Evolutionary conservation across 2,113 vertebrate genomes (phyloP).

Genomic region (Podocnemis expansa): DNA sequence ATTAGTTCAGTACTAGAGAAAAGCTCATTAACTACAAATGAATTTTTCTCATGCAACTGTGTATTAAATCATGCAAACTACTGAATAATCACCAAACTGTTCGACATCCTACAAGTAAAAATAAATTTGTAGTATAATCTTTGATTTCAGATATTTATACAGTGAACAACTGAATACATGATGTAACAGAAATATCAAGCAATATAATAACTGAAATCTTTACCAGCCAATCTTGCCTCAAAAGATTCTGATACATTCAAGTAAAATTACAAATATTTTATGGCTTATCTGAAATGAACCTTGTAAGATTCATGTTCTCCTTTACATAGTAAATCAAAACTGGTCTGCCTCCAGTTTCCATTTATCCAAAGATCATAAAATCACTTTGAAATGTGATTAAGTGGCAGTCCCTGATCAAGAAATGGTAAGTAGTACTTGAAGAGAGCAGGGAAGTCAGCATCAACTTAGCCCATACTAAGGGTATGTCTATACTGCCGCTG

Average conservation of each 20-base stretch:
- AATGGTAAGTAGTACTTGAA: neutral
- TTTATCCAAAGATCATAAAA: neutral
- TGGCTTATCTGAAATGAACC: neutral
- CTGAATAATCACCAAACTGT: neutral
- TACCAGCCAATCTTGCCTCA: constrained; percentile 28
- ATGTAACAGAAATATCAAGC: neutral
- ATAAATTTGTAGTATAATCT: neutral
- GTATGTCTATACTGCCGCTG: too few species aligned
- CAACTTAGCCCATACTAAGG: neutral
- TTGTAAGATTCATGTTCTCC: neutral
- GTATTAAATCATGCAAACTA: neutral
- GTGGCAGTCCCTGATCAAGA: constrained; percentile 8
- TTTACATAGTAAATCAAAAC: neutral
- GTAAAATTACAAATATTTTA: neutral
- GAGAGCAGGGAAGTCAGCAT: neutral
- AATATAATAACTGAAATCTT: neutral
- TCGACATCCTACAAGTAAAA: neutral
- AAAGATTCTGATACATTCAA: neutral
- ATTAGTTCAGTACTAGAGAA: neutral
- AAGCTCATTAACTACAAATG: neutral
- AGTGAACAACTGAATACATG: neutral
- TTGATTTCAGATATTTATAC: neutral
- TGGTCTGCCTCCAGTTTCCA: neutral
- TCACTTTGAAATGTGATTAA: neutral
- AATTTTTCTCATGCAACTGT: neutral